A percentile compares a stretch with the other conserved stretches of the same genome.
Conservation (phyloP, 2,888 invertebrate species). For the Heteromurus nitidus region DNA sequence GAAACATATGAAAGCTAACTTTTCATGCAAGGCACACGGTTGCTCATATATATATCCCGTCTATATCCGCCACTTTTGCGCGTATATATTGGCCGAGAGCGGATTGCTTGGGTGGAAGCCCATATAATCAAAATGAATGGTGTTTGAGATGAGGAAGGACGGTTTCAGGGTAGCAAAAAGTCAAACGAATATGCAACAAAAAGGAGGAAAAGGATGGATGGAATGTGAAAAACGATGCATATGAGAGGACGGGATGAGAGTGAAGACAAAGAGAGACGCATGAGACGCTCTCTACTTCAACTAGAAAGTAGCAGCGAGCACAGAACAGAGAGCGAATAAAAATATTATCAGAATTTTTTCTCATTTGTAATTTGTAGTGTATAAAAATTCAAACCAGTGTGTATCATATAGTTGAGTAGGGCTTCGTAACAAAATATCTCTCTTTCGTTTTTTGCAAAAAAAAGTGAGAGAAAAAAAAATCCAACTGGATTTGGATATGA, state of each 20-base stretch:
- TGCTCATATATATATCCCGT: not conserved
- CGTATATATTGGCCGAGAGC: no score
- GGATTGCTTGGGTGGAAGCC: conserved; percentile 9
- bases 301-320: no score
- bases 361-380: conserved; percentile 6
- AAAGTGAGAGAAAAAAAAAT: no score
- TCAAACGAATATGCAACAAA: no score
- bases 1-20: conserved; percentile 19
- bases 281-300: no score
- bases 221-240: no score
- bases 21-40: conserved; percentile 23
- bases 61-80: no score
- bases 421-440: conserved; percentile 6
- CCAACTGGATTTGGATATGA: conserved; percentile 18
- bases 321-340: not conserved
- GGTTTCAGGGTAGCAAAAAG: conserved; percentile 24
- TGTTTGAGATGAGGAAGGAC: conserved; percentile 32
- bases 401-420: no score
- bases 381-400: conserved; percentile 7
- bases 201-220: not conserved
- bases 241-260: not conserved
- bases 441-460: not conserved
- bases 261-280: conserved; percentile 18
- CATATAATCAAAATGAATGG: conserved; percentile 35
- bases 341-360: not conserved